These are phyloP conservation scores for Nycticorax nycticorax DNA, from an alignment of 2,113 vertebrate genomes.

Conservation along the genomic window DNA sequence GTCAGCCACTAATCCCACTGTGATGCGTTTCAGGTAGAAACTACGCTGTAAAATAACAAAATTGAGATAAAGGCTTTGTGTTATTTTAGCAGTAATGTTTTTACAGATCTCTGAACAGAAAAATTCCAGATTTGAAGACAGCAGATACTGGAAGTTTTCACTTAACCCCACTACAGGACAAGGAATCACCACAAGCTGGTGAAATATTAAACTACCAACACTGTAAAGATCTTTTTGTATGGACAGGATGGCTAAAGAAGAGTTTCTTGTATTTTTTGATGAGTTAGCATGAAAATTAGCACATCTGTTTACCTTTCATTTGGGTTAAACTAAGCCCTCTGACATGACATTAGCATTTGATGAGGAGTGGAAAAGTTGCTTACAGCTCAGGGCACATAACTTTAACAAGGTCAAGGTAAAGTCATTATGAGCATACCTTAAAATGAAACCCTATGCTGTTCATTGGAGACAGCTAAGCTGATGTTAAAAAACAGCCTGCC, in stretches of 20 bases:
- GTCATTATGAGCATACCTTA: neutral
- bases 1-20: neutral
- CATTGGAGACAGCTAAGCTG: neutral
- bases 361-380: neutral
- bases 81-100: neutral
- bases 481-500: neutral
- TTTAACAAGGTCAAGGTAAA: neutral
- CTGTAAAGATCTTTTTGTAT: neutral
- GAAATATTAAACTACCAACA: neutral
- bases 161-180: neutral
- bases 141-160: neutral
- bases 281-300: neutral
- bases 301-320: neutral
- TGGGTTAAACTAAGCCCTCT: neutral
- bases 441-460: neutral
- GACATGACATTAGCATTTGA: neutral
- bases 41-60: neutral
- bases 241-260: neutral
- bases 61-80: neutral
- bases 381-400: neutral
- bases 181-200: neutral
- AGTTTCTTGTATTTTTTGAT: neutral
- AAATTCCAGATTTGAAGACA: neutral
- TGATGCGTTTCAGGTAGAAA: neutral
- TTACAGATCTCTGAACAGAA: neutral